These are phyloP conservation scores for Cottus gobio DNA, from an alignment of 2,113 vertebrate genomes.

Conservation along the genomic window DNA sequence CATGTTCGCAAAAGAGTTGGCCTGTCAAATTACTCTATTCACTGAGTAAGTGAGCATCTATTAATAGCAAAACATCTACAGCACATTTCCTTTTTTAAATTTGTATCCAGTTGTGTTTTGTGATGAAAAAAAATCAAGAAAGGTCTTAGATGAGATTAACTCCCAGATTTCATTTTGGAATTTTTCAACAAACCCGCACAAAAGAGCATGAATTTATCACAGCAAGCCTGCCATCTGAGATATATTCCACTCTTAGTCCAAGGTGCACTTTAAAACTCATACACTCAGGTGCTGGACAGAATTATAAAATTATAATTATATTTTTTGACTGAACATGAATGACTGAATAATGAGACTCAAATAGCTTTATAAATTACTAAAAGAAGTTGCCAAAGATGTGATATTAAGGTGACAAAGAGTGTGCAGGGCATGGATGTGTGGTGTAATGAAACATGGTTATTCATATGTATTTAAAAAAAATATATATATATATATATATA, in stretches of 20 bases:
- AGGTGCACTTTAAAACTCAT: background rate
- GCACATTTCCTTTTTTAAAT: background rate
- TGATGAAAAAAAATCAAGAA: background rate
- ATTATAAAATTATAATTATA: constrained; percentile 42
- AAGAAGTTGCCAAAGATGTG: constrained; percentile 5
- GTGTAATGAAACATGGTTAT: background rate
- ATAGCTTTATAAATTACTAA: constrained; percentile 2
- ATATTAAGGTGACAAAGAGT: constrained; percentile 6
- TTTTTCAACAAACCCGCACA: background rate
- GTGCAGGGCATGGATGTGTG: background rate
- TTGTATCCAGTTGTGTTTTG: background rate
- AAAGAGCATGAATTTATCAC: background rate
- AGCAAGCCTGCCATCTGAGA: background rate
- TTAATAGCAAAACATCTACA: background rate
- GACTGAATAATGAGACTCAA: constrained; percentile 20
- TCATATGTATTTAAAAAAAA: background rate
- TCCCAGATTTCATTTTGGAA: background rate
- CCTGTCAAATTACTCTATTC: background rate
- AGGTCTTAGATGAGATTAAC: background rate
- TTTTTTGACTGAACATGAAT: constrained; percentile 23
- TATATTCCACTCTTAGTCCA: background rate
- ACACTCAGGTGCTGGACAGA: background rate
- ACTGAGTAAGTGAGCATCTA: background rate
- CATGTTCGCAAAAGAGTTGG: background rate
- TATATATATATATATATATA: background rate